These are phyloP conservation scores for Diadema setosum DNA, from an alignment of 35 echinoderm and acorn worm species.

Conservation along the genomic window DNA sequence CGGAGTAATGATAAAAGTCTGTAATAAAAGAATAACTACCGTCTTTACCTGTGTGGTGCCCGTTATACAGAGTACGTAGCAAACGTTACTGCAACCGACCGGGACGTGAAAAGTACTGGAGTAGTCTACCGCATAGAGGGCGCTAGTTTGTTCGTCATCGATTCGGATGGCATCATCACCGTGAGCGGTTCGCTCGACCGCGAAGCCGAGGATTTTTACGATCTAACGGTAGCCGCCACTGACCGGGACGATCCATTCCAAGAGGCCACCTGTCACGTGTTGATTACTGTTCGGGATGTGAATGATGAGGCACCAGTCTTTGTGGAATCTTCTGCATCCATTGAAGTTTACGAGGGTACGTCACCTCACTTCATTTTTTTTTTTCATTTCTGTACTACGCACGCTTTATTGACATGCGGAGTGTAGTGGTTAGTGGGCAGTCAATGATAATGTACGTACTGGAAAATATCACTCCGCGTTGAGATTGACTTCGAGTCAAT, in stretches of 20 bases:
- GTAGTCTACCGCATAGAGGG: neutral
- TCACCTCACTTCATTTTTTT: too few relatives aligned
- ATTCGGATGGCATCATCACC: slow-evolving; percentile 5
- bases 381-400: too few relatives aligned
- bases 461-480: too few relatives aligned
- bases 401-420: too few relatives aligned
- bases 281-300: slow-evolving; percentile 24
- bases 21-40: too few relatives aligned
- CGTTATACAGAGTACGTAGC: neutral
- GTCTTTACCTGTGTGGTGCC: too few relatives aligned
- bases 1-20: too few relatives aligned
- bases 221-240: neutral
- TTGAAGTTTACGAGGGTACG: neutral
- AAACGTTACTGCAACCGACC: neutral
- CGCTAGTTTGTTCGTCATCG: neutral
- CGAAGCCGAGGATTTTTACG: neutral
- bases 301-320: slow-evolving; percentile 56
- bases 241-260: neutral
- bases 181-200: slow-evolving; percentile 28
- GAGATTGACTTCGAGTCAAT: too few relatives aligned
- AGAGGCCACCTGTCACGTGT: neutral
- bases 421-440: too few relatives aligned
- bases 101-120: neutral
- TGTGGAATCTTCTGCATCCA: neutral
- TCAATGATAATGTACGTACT: too few relatives aligned